Conservation (phyloP, 2,888 invertebrate genomes). For the Pandemis corylana region DNA sequence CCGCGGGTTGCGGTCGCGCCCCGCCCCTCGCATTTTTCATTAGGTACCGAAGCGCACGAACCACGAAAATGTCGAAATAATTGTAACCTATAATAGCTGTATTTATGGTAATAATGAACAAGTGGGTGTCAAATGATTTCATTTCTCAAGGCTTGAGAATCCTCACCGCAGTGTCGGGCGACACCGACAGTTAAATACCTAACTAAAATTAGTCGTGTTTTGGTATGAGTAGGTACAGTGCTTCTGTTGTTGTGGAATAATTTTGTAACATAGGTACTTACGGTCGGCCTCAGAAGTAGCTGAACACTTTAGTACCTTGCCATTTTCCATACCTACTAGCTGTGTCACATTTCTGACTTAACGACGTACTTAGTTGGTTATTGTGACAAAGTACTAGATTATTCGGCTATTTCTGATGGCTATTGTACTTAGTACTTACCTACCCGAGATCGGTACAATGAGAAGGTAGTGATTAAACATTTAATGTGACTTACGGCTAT, state of each 20-base stretch:
- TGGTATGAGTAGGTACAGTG: not conserved
- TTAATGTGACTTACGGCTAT: no score
- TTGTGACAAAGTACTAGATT: no score
- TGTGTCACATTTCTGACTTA: no score
- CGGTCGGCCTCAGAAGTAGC: no score
- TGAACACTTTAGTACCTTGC: no score
- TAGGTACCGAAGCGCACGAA: constrained; percentile 71
- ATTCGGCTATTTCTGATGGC: no score
- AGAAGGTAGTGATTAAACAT: no score
- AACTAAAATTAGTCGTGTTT: not conserved
- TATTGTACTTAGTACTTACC: no score
- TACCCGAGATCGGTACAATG: no score
- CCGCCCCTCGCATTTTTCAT: constrained; percentile 69
- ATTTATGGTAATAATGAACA: constrained; percentile 32
- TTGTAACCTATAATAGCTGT: constrained; percentile 43
- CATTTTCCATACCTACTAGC: no score
- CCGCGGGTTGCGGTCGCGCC: constrained; percentile 62
- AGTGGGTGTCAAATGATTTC: constrained; percentile 28
- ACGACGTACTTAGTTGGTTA: no score
- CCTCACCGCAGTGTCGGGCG: constrained; percentile 26
- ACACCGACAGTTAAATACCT: not conserved
- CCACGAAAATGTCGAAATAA: constrained; percentile 66
- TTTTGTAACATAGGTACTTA: no score
- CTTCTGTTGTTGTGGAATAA: not conserved
- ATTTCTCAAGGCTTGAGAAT: constrained; percentile 35